Evolutionary conservation across 2,888 invertebrate species (phyloP), one percentile per base, ranked within the genome.

Genomic region (Shargacucullia verbasci): DNA sequence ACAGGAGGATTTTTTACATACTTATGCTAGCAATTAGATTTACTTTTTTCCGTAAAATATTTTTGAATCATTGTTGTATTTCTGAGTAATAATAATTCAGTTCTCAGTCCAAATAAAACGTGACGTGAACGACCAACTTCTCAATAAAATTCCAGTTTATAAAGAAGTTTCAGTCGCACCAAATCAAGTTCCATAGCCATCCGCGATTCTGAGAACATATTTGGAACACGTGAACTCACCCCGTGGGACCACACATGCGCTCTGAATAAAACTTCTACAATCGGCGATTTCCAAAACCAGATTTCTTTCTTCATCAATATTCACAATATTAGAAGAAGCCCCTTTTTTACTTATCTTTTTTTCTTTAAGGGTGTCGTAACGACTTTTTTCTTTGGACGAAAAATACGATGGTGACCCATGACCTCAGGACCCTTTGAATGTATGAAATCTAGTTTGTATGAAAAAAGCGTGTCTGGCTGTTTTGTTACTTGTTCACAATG

Each of bases 251-350:
- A 91, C 91, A 90, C 90, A 87, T 80, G 85, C 70, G 73, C 76
- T 70, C 73, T 83, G 82, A 85, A 89, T 84, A 78, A 84, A 82
- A 81, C 82, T 78, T 70, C 73, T 74, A 81, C 82, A 79, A 76
- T 80, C 82, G 79, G 79, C 84, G 83, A 88, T 88, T 89, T 82
- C 84, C 59, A 88, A 89, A 93, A 94, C 94, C 90, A 88, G 94
- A 92, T 92, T 90, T 76, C 84, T 87, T 93, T 92, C 92, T 92
- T 91, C 92, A 94, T 94, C 93, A 93, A 94, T 94, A 94, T 94
- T 93, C 94, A 94, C 93, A 91, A 94, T 94, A 93, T 92, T 87
- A 88, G 86, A 84, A 81, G 91, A 89, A 90, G 90, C 90, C 92
- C 92, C 92, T 89, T 90, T 92, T 92, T 92, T 89, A 81, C 78